Base-by-base conservation (phyloP, 2,888 invertebrate species). In the Laothoe populi region DNA sequence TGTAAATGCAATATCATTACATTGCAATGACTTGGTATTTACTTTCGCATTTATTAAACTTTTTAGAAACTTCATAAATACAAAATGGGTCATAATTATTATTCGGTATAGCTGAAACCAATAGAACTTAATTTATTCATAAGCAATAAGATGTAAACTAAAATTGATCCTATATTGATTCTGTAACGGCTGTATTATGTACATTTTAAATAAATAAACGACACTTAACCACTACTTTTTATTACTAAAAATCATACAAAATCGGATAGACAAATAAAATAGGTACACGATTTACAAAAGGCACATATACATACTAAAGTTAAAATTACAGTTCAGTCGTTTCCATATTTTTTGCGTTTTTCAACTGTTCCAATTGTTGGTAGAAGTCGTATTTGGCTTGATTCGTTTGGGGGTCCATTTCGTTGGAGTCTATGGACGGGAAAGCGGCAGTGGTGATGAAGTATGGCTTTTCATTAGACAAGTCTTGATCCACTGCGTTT, bases 321-420 rank as follows among this genome's bases (percentile, higher is more conserved):
- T 65, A 63, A 48, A 63, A 64, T 90, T 93, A 96, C 82, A 96
- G 90, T 89, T 96, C 96, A 59, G 96, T 96, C 68, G 96, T 96
- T 87, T 96, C 96, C 86, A 96, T 93, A 87, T 96, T 96, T 83
- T 95, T 94, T 69, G 95, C 95, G 79, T 95, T 95, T 68, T 95
- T 95, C 81, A 95, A 88, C 79, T 95, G 95, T 73, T 95, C 95
- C 70, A 95, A 87, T 80, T 95, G 95, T 74, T 95, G 96, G 75
- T 96, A 96, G 66, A 96, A 94, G 81, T 96, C 96, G 75, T 93
- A 87, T 89, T 94, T 86, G 76, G 90, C 87, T 87, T 94, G 84
- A 85, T 94, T 78, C 79, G 91, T 81, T 84, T 93, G 85, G 73
- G 94, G 73, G 83, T 92, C 86, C 73, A 88, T 79, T 75, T 90